phyloP scores from a whole-genome alignment of 1,140 invertebrate species.

The Drosophila orena region DNA sequence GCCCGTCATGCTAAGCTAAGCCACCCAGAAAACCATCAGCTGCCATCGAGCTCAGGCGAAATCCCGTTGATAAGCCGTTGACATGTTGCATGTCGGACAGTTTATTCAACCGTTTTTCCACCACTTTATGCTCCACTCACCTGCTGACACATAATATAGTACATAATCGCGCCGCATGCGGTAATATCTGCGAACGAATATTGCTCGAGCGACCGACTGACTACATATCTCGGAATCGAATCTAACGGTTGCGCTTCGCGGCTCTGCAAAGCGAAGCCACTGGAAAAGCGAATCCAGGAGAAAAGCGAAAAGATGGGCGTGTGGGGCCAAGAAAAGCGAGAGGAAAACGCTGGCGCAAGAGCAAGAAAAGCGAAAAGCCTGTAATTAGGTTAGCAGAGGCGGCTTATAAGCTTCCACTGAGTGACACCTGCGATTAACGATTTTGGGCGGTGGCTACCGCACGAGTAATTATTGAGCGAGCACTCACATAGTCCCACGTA shows the following conservation, averaged over 20 bases:
- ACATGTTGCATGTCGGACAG: conserved; percentile 66
- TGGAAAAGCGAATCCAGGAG: conserved; percentile 12
- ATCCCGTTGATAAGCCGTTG: conserved; percentile 68
- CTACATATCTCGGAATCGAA: conserved; percentile 67
- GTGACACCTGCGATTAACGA: conserved; percentile 32
- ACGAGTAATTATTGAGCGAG: conserved; percentile 43
- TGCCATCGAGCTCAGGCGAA: conserved; percentile 22
- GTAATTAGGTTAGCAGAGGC: conserved; percentile 46
- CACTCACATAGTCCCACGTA: conserved; percentile 8
- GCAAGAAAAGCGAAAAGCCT: conserved; percentile 32
- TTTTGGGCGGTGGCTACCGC: conserved; percentile 14
- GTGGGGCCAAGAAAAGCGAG: conserved; percentile 37
- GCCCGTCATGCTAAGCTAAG: conserved; percentile 7
- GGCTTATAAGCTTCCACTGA: conserved; percentile 28
- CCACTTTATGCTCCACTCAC: conserved; percentile 28
- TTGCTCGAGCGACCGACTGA: conserved; percentile 16
- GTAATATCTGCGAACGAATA: conserved; percentile 54
- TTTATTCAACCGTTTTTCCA: conserved; percentile 24
- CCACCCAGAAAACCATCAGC: conserved; percentile 46
- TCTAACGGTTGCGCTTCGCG: conserved; percentile 63
- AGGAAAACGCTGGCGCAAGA: conserved; percentile 43
- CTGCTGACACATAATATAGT: conserved; percentile 60
- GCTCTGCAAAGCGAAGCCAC: conserved; percentile 15
- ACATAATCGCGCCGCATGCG: conserved; percentile 61
- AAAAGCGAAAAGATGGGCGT: conserved; percentile 41